These are phyloP conservation scores for Microtus richardsoni DNA, from an alignment of 2,113 vertebrate genomes.

Conservation along the genomic window DNA sequence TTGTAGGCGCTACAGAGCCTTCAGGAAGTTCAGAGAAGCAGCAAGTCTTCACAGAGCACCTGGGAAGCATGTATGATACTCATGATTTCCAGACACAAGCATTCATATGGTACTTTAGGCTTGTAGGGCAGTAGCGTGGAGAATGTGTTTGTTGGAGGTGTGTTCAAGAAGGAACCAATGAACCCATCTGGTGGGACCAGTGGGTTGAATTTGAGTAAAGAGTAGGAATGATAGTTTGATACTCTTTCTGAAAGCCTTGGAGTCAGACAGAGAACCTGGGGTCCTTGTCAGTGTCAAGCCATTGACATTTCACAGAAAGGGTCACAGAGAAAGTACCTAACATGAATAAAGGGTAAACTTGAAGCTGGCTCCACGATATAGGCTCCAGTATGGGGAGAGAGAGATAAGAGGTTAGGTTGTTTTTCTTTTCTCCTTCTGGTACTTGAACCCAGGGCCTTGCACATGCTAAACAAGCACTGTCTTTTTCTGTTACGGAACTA, in stretches of 20 bases:
- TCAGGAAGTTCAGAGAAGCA: not conserved
- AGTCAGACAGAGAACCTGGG: not conserved
- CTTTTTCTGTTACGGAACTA: not conserved
- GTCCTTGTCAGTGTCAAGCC: conserved; percentile 10
- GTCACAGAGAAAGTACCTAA: not conserved
- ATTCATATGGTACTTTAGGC: not conserved
- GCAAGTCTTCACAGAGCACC: not conserved
- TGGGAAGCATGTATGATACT: not conserved
- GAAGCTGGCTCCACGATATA: not conserved
- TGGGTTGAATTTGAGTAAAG: not conserved
- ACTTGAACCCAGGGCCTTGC: not conserved
- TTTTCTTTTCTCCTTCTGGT: not conserved
- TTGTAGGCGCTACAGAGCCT: not conserved
- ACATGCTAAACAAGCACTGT: not conserved
- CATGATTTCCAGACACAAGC: not conserved
- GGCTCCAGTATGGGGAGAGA: not conserved
- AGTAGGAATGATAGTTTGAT: not conserved
- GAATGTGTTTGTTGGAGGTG: not conserved
- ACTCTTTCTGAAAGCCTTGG: not conserved
- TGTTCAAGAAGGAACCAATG: not conserved
- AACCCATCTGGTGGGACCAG: not conserved
- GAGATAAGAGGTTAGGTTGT: not conserved
- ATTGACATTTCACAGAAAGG: not conserved
- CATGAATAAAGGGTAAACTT: not conserved
- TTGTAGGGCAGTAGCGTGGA: not conserved